Evolutionary conservation across 2,888 invertebrate species (phyloP), one percentile per base, ranked within the genome.

Genomic region (Nomada goodeniana): DNA sequence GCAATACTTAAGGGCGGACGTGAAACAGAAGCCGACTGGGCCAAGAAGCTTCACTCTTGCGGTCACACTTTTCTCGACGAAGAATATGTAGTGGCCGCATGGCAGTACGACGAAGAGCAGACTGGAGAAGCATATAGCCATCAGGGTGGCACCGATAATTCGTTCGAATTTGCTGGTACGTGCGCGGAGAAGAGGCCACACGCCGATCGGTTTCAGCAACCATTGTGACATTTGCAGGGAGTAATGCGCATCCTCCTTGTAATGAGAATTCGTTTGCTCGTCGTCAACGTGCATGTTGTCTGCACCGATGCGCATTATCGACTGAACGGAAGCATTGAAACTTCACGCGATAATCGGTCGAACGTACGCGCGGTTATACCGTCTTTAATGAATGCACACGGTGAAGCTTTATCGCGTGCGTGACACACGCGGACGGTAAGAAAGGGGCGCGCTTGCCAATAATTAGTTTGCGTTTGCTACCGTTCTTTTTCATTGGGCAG

Each of bases 141-240:
- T 50, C 29, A 79, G 0, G 0, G 61, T 0, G 7, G 36, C 10
- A 13, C 79, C 70, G n/a, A 84, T 50, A 11, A 83, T 29, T 84
- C 73, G 64, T 53, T 63, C n/a, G 55, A 13, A 55, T 70, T 85
- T 80, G 26, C 80, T 85, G 3, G 63, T 15, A 7, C 53, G 64
- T 18, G 20, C 55, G 44, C 74, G 73, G 5, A 85, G 42, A 18
- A 76, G 36, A 0, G 89, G 87, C 88, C 91, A 91, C 42, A 89
- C 85, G 13, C 92, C 92, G 18, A 91, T 80, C 0, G 88, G 86
- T 18, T 85, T 88, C 0, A 92, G 74, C 15, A 90, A 75, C 85
- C 90, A 90, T 2, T 89, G 89, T 44, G 88, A 91, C 63, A 90
- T 63, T 42, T 89, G 82, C 10, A 90, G 83, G 15, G 89, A 88